Percentiles rank a stretch among this genome's conserved stretches.
These are phyloP conservation scores for Larimichthys polyactis DNA, from an alignment of 2,113 vertebrate species.

Conservation along the genomic window DNA sequence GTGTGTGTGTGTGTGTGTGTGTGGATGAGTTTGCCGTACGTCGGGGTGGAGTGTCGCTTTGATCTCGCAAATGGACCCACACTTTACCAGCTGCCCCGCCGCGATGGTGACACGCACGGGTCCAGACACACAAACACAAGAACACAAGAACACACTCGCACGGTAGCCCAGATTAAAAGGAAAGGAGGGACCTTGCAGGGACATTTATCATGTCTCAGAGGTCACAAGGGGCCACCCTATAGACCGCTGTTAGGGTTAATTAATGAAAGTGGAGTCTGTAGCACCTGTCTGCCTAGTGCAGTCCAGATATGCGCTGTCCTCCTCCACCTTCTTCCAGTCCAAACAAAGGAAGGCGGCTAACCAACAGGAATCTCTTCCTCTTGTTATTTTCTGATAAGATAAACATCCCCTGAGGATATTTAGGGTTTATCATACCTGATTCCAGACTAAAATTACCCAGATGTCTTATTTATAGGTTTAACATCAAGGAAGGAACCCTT, in stretches of 20 bases:
- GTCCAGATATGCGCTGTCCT: no score
- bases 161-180: slow-evolving; percentile 74
- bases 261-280: slow-evolving; percentile 80
- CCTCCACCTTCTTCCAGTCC: no score
- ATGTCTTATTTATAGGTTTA: slow-evolving; percentile 35
- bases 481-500: neutral
- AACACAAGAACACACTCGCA: slow-evolving; percentile 41
- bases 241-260: slow-evolving; percentile 79
- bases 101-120: slow-evolving; percentile 45
- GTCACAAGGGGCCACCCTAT: slow-evolving; percentile 66
- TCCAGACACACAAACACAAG: slow-evolving; percentile 51
- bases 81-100: slow-evolving; percentile 70
- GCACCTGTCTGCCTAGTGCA: slow-evolving; percentile 58
- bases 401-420: slow-evolving; percentile 49
- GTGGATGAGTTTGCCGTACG: slow-evolving; percentile 48
- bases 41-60: slow-evolving; percentile 70
- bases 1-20: neutral
- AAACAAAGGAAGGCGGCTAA: slow-evolving; percentile 21
- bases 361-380: slow-evolving; percentile 71
- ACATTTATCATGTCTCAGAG: slow-evolving; percentile 78
- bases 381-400: slow-evolving; percentile 70
- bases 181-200: slow-evolving; percentile 51
- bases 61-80: slow-evolving; percentile 77
- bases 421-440: slow-evolving; percentile 24
- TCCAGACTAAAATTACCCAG: slow-evolving; percentile 1